Base-by-base conservation (phyloP, 2,113 vertebrate species). In the Meriones unguiculatus region DNA sequence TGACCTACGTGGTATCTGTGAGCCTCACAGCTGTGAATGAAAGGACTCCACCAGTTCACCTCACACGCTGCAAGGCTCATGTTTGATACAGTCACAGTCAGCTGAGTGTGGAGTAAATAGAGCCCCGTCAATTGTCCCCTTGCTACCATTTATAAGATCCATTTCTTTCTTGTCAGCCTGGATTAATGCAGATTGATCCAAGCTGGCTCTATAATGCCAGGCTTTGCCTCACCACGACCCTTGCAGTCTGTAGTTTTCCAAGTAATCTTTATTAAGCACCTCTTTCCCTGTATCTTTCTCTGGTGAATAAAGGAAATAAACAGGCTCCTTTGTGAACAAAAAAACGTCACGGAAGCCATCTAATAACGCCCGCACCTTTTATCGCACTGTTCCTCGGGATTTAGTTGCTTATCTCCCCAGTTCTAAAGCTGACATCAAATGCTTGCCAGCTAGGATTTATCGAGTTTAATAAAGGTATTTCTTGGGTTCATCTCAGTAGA, bases 381-480 rank as follows among this genome's bases (percentile, higher is more conserved):
- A 94, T 86, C 87, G 86, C 67, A 57, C 54, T 72, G 80, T 97
- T 97, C 96, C 92, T 95, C 81, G 78, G 35, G 77, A 97, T 87
- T 93, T 85, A 80, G 64, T 82, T 95, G 80, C 95, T 96, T 95
- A 89, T 96, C 90, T 77, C 91, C 54, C 24, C 24, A 54, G 20
- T 77, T 96, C 88, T 84, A 97, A 98, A 97, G 76, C 96, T 89
- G 78, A 92, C 90, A 95, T 90, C 90, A 93, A 81, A 95, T 86
- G 86, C 86, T 90, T 89, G 96, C 96, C 64, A 90, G 50, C 30
- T 24, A 96, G 86, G 95, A 98, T 97, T 97, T 97, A 95, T 95
- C 64, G 97, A 65, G 87, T 96, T 97, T 97, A 97, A 97, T 96
- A 97, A 98, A 84, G 50, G 72, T 65, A 64, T 93, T 97, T 91